phyloP scores from a whole-genome alignment of 2,797 vertebrate genomes.

The Tenualosa ilisha region DNA sequence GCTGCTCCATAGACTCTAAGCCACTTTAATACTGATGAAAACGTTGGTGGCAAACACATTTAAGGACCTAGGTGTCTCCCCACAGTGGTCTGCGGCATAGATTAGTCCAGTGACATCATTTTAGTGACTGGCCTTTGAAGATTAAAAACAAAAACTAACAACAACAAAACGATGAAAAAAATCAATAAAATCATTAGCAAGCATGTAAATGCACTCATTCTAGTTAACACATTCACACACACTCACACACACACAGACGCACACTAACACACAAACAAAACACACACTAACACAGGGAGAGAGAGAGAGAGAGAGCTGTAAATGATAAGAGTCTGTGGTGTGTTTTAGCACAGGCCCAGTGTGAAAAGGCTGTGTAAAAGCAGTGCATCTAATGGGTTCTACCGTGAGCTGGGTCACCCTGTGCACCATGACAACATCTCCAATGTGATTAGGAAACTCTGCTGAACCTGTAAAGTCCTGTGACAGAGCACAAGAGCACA shows the following conservation, averaged over 20 bases:
- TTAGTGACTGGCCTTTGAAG: neutral
- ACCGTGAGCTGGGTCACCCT: conserved; percentile 57
- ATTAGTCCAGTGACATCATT: neutral
- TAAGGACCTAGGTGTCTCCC: neutral
- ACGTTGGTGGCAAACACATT: neutral
- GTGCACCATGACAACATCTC: conserved; percentile 67
- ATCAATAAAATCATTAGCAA: neutral
- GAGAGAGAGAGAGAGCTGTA: neutral
- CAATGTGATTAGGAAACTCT: conserved; percentile 68
- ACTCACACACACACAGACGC: neutral
- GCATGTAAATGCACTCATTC: neutral
- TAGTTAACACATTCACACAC: neutral
- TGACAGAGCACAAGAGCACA: neutral
- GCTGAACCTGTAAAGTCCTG: conserved; percentile 46
- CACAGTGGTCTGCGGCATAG: too few relatives aligned
- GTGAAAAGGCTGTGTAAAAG: neutral
- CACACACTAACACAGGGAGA: neutral
- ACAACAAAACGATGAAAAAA: neutral
- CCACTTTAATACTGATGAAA: neutral
- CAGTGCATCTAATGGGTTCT: conserved; percentile 63
- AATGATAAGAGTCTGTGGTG: conserved; percentile 8
- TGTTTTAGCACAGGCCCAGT: neutral
- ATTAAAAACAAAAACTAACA: neutral
- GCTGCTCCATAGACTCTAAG: conserved; percentile 25
- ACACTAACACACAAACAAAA: neutral